Base-by-base conservation (phyloP, 1,140 invertebrate species). In the Eurosta solidaginis region DNA sequence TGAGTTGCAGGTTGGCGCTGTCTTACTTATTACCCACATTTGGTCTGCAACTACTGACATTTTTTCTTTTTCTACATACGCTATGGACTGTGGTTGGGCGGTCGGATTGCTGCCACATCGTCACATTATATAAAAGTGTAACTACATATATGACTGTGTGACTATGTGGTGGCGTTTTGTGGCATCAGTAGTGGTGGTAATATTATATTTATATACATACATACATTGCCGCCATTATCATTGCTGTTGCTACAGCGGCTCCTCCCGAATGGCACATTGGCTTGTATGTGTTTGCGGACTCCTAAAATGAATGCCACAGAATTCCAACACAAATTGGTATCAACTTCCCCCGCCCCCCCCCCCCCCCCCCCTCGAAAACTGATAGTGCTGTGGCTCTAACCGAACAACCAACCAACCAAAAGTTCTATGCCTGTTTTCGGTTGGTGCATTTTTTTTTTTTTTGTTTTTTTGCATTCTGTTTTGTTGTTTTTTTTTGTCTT, bases 161-260 rank as follows among this genome's bases (percentile, higher is more conserved):
- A 12, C 17, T 5, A 14, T 68, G 33, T 68, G 59, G 59, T 68
- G 59, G 59, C 59, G 40, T 36, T 68, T 68, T 68, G 59, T 68
- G 59, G 59, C 59, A 68, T 5, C 59, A 68, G 59, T 68, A 68
- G 59, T 68, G 59, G 59, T 68, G 59, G 59, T 68, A 68, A 68
- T 68, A 40, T 29, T 40, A 68, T 68, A 22, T n/a, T 68, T 33
- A 29, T 33, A 22, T 22, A 68, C 33, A 68, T 17, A 36, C 33
- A 68, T 40, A 33, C 59, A n/a, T n/a, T n/a, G 9, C 29, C n/a
- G 33, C 14, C n/a, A 1, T 47, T 47, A 3, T 47, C 59, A 10
- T 10, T n/a, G 59, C 33, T 33, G 12, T 3, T 22, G 59, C 29
- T 10, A 10, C 27, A 6, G 25, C 59, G 10, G 14, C 54, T 12